Base-by-base conservation (phyloP, 2,888 invertebrate species). In the Erpobdella octoculata region DNA sequence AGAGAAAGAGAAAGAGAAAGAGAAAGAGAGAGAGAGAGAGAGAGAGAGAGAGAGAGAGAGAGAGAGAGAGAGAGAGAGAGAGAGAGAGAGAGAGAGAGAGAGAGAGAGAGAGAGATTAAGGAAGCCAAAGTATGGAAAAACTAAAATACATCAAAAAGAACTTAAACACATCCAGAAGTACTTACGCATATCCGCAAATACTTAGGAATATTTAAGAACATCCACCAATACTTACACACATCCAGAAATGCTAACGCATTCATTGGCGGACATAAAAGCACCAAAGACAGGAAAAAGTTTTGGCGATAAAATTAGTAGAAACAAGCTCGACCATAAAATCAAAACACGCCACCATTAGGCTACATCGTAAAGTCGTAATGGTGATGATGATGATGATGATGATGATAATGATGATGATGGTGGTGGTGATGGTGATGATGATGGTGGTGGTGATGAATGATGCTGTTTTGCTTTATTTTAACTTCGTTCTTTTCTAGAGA, bases 351-450 rank as follows among this genome's bases (percentile, higher is more conserved):
- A n/a, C 12, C 46, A 41, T 15, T 15, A 41, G n/a, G n/a, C 46
- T 15, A 28, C n/a, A 21, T n/a, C 9, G n/a, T 9, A 58, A 21
- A 28, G 28, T 58, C 31, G 35, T 36, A 4, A 35, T 35, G 36
- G 6, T 64, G 65, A 36, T 35, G 65, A 21, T 31, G 62, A 62
- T 62, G 62, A 62, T 62, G 62, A 62, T 62, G 62, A n/a, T 62
- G 62, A n/a, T 62, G 62, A 62, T 62, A 35, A 62, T 31, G 62
- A 33, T 62, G 62, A 62, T 62, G 62, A 31, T 62, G 62, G n/a
- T 62, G 25, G 31, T 62, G 62, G 31, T 62, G 62, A 62, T 62
- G 62, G 31, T 62, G 62, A 62, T 62, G 25, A 28, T 62, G 62
- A 62, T 62, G 62, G 33, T 62, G 62, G n/a, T 68, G 48, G 33